Evolutionary conservation across 2,888 invertebrate species (phyloP), one percentile per base, ranked within the genome.

Genomic region (Dascillus cervinus): DNA sequence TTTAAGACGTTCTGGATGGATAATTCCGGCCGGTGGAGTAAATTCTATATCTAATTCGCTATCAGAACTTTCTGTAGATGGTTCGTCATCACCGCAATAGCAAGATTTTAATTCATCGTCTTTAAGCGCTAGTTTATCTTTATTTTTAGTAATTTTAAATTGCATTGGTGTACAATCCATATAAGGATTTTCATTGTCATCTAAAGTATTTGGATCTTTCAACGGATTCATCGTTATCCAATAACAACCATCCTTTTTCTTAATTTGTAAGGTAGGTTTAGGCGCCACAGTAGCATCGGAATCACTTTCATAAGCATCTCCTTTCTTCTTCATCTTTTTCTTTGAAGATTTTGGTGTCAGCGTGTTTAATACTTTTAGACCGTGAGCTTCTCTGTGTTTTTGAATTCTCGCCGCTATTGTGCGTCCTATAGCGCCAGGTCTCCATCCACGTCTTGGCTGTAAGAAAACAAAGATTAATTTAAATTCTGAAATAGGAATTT

Each of bases 31-130:
- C 0, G 81, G 81, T 1, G 81, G 79, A 0, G 80, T 81, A 29
- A 81, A 80, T 37, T 79, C 80, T 21, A 81, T 77, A 47, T 81
- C 79, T 60, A 79, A 71, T 33, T 80, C 79, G 1, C 74, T 75
- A 37, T 79, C 78, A 30, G 72, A 71, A 15, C 72, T 71, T 2
- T 68, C 65, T 47, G 71, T 60, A 50, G 69, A 59, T 13, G 65
- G 55, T 36, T 65, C 56, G 49, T 71, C 66, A 46, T 76, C 46
- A 4, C 46, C 47, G 27, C 56, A 57, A 13, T 41, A 30, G 28
- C 53, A 51, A 4, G 43, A 34, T 22, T 40, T 39, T 6, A 39
- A 36, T 72, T 68, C 24, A 71, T 72, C 15, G 60, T 66, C 41
- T 72, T 72, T 41, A 72, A 66, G 4, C 9, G 6, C 10, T 8